phyloP scores from a whole-genome alignment of 2,797 vertebrate species.

The Limnodromus scolopaceus region DNA sequence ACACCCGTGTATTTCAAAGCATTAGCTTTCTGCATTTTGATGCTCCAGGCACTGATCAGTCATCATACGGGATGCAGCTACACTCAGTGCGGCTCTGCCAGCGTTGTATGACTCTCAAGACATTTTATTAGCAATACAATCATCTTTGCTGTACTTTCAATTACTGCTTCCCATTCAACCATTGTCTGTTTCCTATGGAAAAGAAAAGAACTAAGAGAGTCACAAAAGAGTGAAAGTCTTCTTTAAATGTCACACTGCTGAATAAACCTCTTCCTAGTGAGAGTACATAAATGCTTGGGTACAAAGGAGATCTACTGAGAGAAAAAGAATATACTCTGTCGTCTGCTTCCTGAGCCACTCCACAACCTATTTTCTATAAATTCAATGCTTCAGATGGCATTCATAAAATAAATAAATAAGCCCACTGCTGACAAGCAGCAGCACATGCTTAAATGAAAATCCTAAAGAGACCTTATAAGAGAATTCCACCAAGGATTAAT shows the following conservation, averaged over 20 bases:
- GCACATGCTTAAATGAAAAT: conserved; percentile 51
- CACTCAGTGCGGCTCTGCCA: background rate
- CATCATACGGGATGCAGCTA: background rate
- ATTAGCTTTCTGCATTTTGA: background rate
- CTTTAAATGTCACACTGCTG: conserved; percentile 11
- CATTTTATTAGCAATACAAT: background rate
- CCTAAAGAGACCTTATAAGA: conserved; percentile 52
- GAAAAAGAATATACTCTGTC: background rate
- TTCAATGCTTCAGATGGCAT: conserved; percentile 15
- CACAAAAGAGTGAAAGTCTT: background rate
- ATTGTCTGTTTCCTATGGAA: background rate
- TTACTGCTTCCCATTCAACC: background rate
- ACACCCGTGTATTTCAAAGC: background rate
- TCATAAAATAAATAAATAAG: conserved; percentile 50
- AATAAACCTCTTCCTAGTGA: conserved; percentile 28
- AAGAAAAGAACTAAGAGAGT: background rate
- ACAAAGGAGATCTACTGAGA: conserved; percentile 6
- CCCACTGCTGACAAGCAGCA: conserved; percentile 22
- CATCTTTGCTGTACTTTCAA: background rate
- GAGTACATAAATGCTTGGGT: background rate
- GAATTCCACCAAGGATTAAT: conserved; percentile 64
- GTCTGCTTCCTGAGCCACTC: background rate
- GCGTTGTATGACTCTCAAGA: background rate
- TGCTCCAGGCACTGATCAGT: background rate
- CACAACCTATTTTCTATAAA: background rate